Base-by-base conservation (phyloP, 2,888 invertebrate species). In the Drosophila yooni region DNA sequence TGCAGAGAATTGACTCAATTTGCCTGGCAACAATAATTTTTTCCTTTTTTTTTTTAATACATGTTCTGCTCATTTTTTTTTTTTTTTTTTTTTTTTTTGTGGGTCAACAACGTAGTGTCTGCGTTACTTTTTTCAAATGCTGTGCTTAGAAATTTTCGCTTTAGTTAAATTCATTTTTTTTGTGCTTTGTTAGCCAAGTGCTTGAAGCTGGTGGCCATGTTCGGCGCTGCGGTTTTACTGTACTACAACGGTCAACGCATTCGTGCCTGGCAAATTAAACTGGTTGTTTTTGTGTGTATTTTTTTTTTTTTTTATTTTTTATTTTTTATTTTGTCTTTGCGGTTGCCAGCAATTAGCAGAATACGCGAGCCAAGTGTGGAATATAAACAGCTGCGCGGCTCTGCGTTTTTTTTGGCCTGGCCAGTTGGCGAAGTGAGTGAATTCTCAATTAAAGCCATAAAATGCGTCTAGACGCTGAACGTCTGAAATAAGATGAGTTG, bases 381-480 rank as follows among this genome's bases (percentile, higher is more conserved):
- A 21, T 29, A 43, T 54, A 3, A 36, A 10, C 54, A 54, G 33
- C 43, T 64, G 72, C 3, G 34, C 13, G 34, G 29, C 2, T 31
- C 13, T 36, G 36, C 33, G 13, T 13, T 7, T 25, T 5, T 34
- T 53, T 33, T n/a, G 15, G 11, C n/a, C n/a, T 25, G 46, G n/a
- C 43, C 15, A 11, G 4, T 2, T 13, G 33, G 3, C 3, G 2
- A 31, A n/a, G n/a, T 38, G 38, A 71, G 65, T 59, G 74, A 61
- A 79, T 38, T 71, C 51, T 71, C 81, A 83, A 79, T 86, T 79
- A 79, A 76, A 75, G 69, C 66, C 72, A 77, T 84, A 72, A 82
- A 77, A 74, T 68, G 71, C 38, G 84, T 86, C 85, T 89, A 89
- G 85, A 86, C 89, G 48, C 88, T 89, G 81, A 88, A 89, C 81